Evolutionary conservation across 2,888 invertebrate species (phyloP).

Genomic region (Hyposoter didymator): DNA sequence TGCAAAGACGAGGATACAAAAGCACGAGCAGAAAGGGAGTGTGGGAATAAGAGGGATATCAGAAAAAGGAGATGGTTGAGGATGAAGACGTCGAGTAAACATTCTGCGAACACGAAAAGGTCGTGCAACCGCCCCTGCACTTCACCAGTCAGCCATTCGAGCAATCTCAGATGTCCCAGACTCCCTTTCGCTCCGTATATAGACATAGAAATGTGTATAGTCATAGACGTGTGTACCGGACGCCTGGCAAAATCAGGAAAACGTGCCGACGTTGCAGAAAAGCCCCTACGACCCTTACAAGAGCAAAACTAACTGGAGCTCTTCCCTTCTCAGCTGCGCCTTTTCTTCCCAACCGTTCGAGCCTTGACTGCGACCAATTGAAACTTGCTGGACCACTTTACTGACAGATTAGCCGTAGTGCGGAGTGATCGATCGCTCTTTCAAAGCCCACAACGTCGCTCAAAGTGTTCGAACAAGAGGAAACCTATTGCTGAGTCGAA

Average conservation of each 20-base stretch:
- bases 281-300: constrained; percentile 59
- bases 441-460: constrained; percentile 49
- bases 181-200: background rate
- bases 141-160: constrained; percentile 59
- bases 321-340: constrained; percentile 24
- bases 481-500: background rate
- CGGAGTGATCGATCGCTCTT: constrained; percentile 62
- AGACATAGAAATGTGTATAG: background rate
- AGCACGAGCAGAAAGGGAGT: constrained; percentile 5
- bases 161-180: constrained; percentile 25
- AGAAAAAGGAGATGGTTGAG: constrained; percentile 60
- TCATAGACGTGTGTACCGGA: constrained; percentile 48
- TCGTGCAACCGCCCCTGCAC: constrained; percentile 55
- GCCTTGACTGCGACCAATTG: constrained; percentile 51
- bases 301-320: constrained; percentile 40
- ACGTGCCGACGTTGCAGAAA: constrained; percentile 72
- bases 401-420: constrained; percentile 59
- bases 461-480: constrained; percentile 51
- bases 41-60: constrained; percentile 59
- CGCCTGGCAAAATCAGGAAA: constrained; percentile 57
- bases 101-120: constrained; percentile 68
- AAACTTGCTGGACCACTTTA: constrained; percentile 64
- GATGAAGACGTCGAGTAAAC: constrained; percentile 71
- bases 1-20: constrained; percentile 20
- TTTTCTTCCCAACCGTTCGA: constrained; percentile 5